Base-by-base conservation (phyloP, 2,888 invertebrate genomes). In the Zaprionus obscuricornis region DNA sequence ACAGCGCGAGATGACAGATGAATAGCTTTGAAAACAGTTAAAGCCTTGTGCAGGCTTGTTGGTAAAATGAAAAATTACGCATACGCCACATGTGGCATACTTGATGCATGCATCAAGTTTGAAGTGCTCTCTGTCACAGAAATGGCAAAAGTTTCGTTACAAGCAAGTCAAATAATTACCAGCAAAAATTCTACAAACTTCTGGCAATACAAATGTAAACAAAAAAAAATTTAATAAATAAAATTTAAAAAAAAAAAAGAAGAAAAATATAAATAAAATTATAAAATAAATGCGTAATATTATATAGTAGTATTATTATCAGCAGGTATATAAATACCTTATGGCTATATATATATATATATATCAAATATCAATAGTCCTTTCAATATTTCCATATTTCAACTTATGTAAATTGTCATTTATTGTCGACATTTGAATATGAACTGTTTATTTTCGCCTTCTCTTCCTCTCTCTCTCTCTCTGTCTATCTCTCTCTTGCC, bases 21-120 rank as follows among this genome's bases (percentile, higher is more conserved):
- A 43, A n/a, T n/a, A n/a, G n/a, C n/a, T n/a, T n/a, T n/a, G n/a
- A n/a, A n/a, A n/a, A 29, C 39, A 43, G 63, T 18, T 40, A 37
- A 40, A 34, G 68, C 26, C 36, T 49, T 67, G 45, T 50, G 55
- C n/a, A n/a, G n/a, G 37, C 43, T 56, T 39, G 37, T 46, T 43
- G 33, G 51, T 4, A n/a, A 65, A 70, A 57, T 72, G 57, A 66
- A 75, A 79, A 68, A 83, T 75, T 64, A 60, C 81, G 64, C 56
- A 75, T 78, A 78, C 81, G 69, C 45, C 68, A n/a, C n/a, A 59
- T 50, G 76, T 46, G 36, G 10, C 29, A n/a, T 47, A 69, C 66
- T 85, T 49, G 58, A 62, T 51, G 59, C 56, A 62, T 51, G 59
- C 56, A 33, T 34, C 58, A 62, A 65, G 47, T 67, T 71, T 75